Evolutionary conservation across 2,797 vertebrate species (phyloP).

Genomic region (Pteronotus mesoamericanus): DNA sequence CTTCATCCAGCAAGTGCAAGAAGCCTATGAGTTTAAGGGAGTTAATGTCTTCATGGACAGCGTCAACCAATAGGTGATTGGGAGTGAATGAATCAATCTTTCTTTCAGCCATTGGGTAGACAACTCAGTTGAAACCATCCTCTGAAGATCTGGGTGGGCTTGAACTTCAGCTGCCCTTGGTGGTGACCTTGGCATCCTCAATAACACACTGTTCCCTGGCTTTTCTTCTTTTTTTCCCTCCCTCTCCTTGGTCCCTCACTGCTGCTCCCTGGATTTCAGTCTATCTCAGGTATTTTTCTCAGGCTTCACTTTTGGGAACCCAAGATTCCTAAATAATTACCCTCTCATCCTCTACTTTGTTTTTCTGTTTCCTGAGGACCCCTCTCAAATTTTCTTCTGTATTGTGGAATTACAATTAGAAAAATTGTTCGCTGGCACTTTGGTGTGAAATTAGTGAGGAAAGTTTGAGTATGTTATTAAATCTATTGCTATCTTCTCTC

Average conservation of each 20-base stretch:
- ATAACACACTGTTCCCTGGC: rapidly evolving
- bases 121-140: background rate
- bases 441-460: background rate
- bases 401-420: background rate
- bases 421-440: background rate
- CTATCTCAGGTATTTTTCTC: background rate
- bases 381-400: background rate
- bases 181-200: background rate
- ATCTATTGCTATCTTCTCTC: background rate
- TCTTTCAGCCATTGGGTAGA: background rate
- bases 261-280: background rate
- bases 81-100: background rate
- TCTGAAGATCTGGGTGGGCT: background rate
- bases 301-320: background rate
- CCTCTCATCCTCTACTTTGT: background rate
- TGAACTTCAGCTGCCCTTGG: background rate
- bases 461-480: background rate
- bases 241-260: background rate
- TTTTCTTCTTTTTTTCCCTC: background rate
- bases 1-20: background rate
- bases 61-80: background rate
- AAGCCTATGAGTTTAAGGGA: background rate
- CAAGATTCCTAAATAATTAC: background rate
- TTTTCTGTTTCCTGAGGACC: background rate
- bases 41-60: background rate